Percentiles rank a stretch among this genome's conserved stretches.
Evolutionary conservation across 2,113 vertebrate species (phyloP).

Genomic region (Aldabrachelys gigantea): DNA sequence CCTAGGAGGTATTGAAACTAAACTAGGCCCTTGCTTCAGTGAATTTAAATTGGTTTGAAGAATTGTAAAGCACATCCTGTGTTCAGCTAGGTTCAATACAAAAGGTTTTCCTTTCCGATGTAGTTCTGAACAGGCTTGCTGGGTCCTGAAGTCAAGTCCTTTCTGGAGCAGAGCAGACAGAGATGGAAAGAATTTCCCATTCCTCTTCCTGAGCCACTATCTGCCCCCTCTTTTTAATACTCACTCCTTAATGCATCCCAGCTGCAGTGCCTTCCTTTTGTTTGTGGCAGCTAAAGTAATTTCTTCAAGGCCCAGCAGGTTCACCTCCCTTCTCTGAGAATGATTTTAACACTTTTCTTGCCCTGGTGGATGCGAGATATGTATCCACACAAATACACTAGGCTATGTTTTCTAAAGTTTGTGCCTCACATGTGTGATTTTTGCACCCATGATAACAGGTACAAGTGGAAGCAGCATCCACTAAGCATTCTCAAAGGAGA

Average conservation of each 20-base stretch:
- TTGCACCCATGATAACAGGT: too few relatives aligned
- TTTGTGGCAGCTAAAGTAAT: background rate
- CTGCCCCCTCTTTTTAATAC: background rate
- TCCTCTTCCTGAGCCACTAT: background rate
- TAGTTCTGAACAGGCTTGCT: background rate
- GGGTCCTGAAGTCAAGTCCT: background rate
- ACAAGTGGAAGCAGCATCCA: too few relatives aligned
- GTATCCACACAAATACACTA: background rate
- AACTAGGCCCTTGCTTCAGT: background rate
- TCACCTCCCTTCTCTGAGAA: background rate
- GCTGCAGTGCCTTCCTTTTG: background rate
- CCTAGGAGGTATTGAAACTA: background rate
- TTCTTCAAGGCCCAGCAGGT: background rate
- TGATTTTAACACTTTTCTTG: background rate
- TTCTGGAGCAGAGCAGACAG: background rate
- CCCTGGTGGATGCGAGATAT: fast-evolving
- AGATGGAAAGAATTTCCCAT: background rate
- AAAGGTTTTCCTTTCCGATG: background rate
- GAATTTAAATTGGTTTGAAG: background rate
- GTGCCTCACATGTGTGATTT: background rate
- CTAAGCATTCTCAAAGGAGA: too few relatives aligned
- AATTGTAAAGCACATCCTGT: background rate
- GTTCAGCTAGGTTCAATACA: fast-evolving
- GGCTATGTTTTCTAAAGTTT: background rate
- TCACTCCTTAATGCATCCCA: too few relatives aligned